A percentile compares a stretch with the other conserved stretches of the same genome.
Conservation (phyloP, 2,888 invertebrate genomes). For the Serripes groenlandicus region DNA sequence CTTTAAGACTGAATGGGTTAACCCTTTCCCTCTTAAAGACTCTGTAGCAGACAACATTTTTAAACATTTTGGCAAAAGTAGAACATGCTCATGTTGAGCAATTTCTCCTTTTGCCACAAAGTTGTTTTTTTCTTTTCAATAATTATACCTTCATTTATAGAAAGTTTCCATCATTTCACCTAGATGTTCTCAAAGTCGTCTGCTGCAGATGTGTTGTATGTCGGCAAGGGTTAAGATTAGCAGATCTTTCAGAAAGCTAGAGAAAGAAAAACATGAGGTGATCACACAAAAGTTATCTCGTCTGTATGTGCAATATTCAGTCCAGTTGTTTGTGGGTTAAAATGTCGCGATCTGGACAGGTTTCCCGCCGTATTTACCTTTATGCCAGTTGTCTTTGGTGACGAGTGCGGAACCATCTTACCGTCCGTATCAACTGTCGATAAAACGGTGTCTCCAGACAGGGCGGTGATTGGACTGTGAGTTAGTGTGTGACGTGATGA, state of each 20-base stretch:
- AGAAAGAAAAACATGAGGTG: neutral
- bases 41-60: too few species aligned
- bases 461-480: slow-evolving; percentile 57
- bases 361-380: slow-evolving; percentile 20
- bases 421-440: slow-evolving; percentile 65
- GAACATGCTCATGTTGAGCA: neutral
- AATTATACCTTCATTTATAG: neutral
- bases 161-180: neutral
- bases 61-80: neutral
- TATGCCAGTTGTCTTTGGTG: slow-evolving; percentile 17
- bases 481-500: slow-evolving; percentile 56
- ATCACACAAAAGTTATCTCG: slow-evolving; percentile 61
- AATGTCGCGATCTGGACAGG: neutral
- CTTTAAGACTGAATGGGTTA: neutral
- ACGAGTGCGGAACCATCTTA: slow-evolving; percentile 46
- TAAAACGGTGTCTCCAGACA: slow-evolving; percentile 43
- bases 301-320: slow-evolving; percentile 34
- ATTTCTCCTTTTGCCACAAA: neutral
- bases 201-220: too few species aligned
- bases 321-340: slow-evolving; percentile 20
- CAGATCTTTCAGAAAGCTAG: too few species aligned
- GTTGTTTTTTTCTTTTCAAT: too few species aligned
- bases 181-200: neutral
- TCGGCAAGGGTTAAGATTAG: too few species aligned
- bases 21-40: neutral